phyloP scores from a whole-genome alignment of 2,113 vertebrate species.

The Ctenomys sociabilis region DNA sequence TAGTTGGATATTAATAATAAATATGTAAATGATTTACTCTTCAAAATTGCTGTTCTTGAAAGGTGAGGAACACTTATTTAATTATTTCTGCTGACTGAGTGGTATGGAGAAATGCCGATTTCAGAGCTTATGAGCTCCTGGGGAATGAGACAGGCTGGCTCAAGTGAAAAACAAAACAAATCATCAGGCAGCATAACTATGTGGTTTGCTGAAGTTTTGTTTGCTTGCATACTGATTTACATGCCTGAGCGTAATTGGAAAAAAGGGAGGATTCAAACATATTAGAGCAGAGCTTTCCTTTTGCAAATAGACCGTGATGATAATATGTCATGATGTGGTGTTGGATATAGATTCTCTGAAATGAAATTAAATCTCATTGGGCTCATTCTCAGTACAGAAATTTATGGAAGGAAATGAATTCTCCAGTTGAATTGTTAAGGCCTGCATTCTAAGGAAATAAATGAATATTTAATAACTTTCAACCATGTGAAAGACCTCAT shows the following conservation, averaged over 20 bases:
- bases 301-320: constrained; percentile 37
- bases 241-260: background rate
- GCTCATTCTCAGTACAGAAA: constrained; percentile 47
- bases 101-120: constrained; percentile 12
- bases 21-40: constrained; percentile 45
- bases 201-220: background rate
- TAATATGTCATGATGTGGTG: background rate
- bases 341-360: constrained; percentile 17
- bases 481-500: background rate
- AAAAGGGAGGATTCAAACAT: background rate
- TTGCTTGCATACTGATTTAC: constrained; percentile 42
- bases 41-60: constrained; percentile 15
- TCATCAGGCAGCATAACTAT: background rate
- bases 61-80: background rate
- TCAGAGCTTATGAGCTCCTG: background rate
- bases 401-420: constrained; percentile 54
- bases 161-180: constrained; percentile 62
- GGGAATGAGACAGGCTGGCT: constrained; percentile 1
- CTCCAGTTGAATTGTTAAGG: background rate
- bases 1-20: background rate
- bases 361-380: constrained; percentile 64
- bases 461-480: constrained; percentile 58
- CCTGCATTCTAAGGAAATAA: constrained; percentile 43
- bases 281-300: background rate
- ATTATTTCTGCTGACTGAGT: constrained; percentile 32